A percentile compares a stretch with the other conserved stretches of the same genome.
Conservation (phyloP, 1,140 invertebrate genomes). For the Microplitis demolitor region DNA sequence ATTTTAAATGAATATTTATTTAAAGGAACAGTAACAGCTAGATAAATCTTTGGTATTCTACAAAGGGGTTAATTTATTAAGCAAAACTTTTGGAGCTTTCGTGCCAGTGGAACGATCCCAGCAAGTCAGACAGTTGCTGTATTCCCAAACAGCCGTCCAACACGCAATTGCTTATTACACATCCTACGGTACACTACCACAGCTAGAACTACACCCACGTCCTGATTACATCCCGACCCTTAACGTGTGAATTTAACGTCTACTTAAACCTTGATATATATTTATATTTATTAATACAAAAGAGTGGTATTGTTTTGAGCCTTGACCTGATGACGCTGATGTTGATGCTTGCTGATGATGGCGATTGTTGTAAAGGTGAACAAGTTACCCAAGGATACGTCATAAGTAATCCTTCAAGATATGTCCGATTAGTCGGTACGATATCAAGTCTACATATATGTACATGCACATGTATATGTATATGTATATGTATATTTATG, state of each 20-base stretch:
- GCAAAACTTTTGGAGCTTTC: background rate
- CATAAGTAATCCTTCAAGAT: background rate
- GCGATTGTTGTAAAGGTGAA: no score
- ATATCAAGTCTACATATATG: no score
- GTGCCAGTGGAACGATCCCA: slow-evolving; percentile 5
- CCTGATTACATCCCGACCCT: background rate
- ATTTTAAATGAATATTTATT: no score
- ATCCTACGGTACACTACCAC: background rate
- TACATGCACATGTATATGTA: background rate
- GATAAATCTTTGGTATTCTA: no score
- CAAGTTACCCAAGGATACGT: no score
- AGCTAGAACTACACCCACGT: background rate
- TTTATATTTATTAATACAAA: background rate
- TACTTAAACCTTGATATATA: no score
- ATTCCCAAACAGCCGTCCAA: background rate
- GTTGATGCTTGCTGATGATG: no score
- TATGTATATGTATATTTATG: background rate
- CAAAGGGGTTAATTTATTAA: background rate
- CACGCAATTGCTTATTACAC: slow-evolving; percentile 25
- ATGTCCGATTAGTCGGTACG: background rate
- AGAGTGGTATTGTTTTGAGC: no score
- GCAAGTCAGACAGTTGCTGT: slow-evolving; percentile 7
- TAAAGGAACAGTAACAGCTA: no score
- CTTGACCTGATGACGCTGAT: no score
- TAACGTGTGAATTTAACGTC: background rate